Percentiles rank a stretch among this genome's conserved stretches.
Conservation (phyloP, 2,888 invertebrate species). For the Adelognathus sp. region DNA sequence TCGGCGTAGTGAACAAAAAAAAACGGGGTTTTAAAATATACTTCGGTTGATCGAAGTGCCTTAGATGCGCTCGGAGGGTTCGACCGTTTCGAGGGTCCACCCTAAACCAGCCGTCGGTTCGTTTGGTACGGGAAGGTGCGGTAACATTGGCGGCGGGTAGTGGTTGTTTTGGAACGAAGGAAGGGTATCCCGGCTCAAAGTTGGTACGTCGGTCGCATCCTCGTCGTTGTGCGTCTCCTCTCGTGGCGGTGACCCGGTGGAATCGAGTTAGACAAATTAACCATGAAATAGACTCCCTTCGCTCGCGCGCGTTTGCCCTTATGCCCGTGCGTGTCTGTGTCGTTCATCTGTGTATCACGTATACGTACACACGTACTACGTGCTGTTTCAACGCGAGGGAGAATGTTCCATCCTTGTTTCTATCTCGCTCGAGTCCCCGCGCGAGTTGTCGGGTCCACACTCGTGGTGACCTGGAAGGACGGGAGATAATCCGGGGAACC, state of each 20-base stretch:
- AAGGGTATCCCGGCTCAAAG: neutral
- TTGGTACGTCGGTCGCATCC: neutral
- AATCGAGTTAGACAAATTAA: constrained; percentile 81
- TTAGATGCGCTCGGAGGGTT: constrained; percentile 45
- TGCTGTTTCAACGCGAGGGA: constrained; percentile 7
- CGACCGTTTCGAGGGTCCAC: constrained; percentile 42
- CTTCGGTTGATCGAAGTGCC: constrained; percentile 28
- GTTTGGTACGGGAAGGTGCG: constrained; percentile 24
- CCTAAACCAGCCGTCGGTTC: constrained; percentile 44
- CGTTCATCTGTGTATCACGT: neutral
- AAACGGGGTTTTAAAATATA: constrained; percentile 35
- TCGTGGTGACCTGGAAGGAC: neutral
- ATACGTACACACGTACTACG: constrained; percentile 11
- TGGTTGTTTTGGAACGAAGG: constrained; percentile 30
- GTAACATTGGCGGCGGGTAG: constrained; percentile 18
- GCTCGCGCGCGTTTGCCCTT: constrained; percentile 72
- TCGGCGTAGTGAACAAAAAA: constrained; percentile 24
- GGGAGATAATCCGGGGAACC: constrained; percentile 47
- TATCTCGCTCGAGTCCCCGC: constrained; percentile 64
- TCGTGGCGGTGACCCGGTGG: constrained; percentile 66
- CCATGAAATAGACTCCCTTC: constrained; percentile 82
- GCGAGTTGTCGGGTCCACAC: constrained; percentile 8
- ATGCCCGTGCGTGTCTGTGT: constrained; percentile 13
- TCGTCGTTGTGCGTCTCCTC: constrained; percentile 4
- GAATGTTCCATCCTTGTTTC: neutral